Evolutionary conservation across 2,797 vertebrate species (phyloP).

Genomic region (Menidia menidia): DNA sequence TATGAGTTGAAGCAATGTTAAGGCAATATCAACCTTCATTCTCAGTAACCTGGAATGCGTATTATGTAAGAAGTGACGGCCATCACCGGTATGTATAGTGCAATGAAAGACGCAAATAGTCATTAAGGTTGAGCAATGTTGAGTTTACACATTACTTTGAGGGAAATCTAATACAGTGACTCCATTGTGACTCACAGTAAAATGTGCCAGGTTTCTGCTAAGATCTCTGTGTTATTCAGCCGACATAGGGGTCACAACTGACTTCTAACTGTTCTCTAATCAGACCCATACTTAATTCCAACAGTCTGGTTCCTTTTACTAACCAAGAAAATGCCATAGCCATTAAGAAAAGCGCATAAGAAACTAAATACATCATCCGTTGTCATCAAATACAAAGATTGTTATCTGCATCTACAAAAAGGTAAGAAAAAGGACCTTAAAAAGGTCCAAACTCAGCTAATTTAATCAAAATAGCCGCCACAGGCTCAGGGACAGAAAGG

Average conservation of each 20-base stretch:
- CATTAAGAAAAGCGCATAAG: slow-evolving; percentile 5
- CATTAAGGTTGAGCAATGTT: slow-evolving; percentile 13
- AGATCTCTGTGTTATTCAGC: background rate
- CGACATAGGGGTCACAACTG: slow-evolving; percentile 36
- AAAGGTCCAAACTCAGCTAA: background rate
- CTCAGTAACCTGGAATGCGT: background rate
- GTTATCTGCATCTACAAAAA: slow-evolving; percentile 7
- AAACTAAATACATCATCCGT: background rate
- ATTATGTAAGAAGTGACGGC: background rate
- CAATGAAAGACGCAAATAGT: slow-evolving; percentile 5
- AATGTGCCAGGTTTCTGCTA: slow-evolving; percentile 2
- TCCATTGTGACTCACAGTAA: background rate
- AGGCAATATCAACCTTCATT: background rate
- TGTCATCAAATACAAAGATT: slow-evolving; percentile 6
- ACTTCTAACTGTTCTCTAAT: slow-evolving; percentile 28
- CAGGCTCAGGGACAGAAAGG: too few relatives aligned
- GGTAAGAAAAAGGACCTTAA: slow-evolving; percentile 2
- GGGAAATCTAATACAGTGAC: background rate
- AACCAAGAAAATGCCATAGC: background rate
- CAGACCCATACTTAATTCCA: slow-evolving; percentile 45
- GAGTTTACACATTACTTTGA: background rate
- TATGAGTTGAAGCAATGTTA: background rate
- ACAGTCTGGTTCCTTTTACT: slow-evolving; percentile 25
- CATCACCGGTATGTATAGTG: background rate
- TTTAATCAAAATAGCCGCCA: too few relatives aligned